phyloP scores from a whole-genome alignment of 2,888 invertebrate species.

The Caenorhabditis sp. region DNA sequence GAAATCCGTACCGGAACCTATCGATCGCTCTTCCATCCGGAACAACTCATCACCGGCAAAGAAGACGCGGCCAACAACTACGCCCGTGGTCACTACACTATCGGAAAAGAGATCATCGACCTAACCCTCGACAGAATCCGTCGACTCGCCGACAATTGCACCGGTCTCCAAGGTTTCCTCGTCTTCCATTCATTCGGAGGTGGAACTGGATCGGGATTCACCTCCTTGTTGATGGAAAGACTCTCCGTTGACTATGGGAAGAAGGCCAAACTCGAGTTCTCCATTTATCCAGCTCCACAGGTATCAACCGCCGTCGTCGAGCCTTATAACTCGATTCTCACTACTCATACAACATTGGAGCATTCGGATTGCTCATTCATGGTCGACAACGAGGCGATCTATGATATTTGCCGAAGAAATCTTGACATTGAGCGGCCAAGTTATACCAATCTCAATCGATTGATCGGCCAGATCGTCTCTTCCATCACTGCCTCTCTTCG shows the following conservation, averaged over 20 bases:
- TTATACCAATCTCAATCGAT: constrained; percentile 88
- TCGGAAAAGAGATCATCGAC: constrained; percentile 77
- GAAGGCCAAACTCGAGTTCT: constrained; percentile 80
- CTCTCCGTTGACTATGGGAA: constrained; percentile 78
- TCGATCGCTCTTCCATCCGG: constrained; percentile 93
- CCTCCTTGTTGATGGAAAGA: constrained; percentile 87
- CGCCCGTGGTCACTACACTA: constrained; percentile 79
- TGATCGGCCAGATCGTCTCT: constrained; percentile 78
- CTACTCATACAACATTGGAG: constrained; percentile 91
- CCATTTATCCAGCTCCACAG: constrained; percentile 86
- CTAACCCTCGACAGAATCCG: constrained; percentile 74
- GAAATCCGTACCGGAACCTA: constrained; percentile 76
- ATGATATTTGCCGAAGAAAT: constrained; percentile 82
- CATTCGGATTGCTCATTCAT: constrained; percentile 97
- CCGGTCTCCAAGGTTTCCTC: constrained; percentile 81
- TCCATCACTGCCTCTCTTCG: constrained; percentile 90
- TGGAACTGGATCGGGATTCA: constrained; percentile 83
- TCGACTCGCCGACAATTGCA: constrained; percentile 79
- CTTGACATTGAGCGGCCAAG: constrained; percentile 77
- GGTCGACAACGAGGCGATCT: constrained; percentile 77
- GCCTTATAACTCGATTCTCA: constrained; percentile 93
- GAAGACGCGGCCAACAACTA: constrained; percentile 74
- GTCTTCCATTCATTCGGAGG: constrained; percentile 79
- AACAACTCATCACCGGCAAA: constrained; percentile 79
- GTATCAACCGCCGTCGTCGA: constrained; percentile 93